Evolutionary conservation across 2,888 invertebrate genomes (phyloP), one percentile per base, ranked within the genome.

Genomic region (Drosophila testacea): DNA sequence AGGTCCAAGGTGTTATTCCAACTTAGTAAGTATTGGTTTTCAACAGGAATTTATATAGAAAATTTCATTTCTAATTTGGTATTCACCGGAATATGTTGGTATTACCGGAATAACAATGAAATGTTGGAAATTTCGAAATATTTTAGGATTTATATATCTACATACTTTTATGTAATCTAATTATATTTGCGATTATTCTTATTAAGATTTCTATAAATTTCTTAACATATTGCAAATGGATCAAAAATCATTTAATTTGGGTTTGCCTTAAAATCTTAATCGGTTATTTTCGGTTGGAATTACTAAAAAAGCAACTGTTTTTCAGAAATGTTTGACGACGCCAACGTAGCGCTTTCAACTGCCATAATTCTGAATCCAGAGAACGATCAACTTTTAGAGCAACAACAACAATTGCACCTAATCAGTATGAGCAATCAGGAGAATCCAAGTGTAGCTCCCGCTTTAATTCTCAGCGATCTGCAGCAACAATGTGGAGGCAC

Each of bases 341-440:
- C 67, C 0, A 1, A 13, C 0, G 13, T 11, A 0, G 65, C 67
- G 3, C 38, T 70, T 1, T 28, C 34, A 3, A 10, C 27, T 1
- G 80, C 83, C 6, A 16, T 56, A 0, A 0, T 28, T 0, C 6
- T 68, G 32, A 52, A 54, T 7, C 67, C 74, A 3, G n/a, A 36
- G 2, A 68, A 77, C 3, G 47, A 51, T n/a, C 32, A 60, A 1
- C 54, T 75, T 0, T 27, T 62, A 32, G 4, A 52, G 0, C 61
- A 69, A 13, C 7, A 28, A 0, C 16, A 32, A 0, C 30, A 41
- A 1, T 4, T 63, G 38, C 38, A 66, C 6, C n/a, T 47, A 4
- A 30, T 39, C 0, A 27, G 11, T 4, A 6, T 11, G 7, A 44
- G 38, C 3, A 62, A 64, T 13, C 36, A 44, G 2, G 27, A 38